These are phyloP conservation scores for Nephrotoma appendiculata DNA, from an alignment of 2,888 invertebrate genomes.

Conservation along the genomic window DNA sequence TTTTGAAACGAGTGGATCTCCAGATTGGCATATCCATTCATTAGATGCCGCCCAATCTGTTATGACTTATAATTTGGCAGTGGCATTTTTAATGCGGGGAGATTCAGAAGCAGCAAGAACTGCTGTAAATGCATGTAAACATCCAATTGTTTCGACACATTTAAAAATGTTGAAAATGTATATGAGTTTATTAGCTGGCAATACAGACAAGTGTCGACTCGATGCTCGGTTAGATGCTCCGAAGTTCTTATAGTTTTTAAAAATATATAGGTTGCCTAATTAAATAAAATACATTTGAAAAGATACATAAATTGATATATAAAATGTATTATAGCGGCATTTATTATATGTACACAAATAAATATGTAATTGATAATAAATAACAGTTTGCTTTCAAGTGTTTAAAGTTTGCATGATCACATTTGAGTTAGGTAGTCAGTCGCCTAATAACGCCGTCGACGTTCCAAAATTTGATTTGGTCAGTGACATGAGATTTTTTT, in stretches of 20 bases:
- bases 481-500: too few species aligned
- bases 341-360: too few species aligned
- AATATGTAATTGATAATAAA: too few species aligned
- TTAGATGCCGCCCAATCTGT: slow-evolving; percentile 51
- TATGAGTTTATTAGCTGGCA: slow-evolving; percentile 40
- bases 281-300: too few species aligned
- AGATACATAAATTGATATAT: too few species aligned
- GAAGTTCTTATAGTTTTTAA: slow-evolving; percentile 1
- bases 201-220: slow-evolving; percentile 36
- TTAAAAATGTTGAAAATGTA: slow-evolving; percentile 36
- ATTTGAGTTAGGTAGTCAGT: too few species aligned
- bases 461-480: too few species aligned
- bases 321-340: too few species aligned
- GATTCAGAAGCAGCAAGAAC: slow-evolving; percentile 45
- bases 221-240: slow-evolving; percentile 27
- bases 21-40: slow-evolving; percentile 39
- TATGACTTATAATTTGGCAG: slow-evolving; percentile 63
- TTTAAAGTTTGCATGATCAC: too few species aligned
- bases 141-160: slow-evolving; percentile 25
- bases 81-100: slow-evolving; percentile 57
- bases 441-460: too few species aligned
- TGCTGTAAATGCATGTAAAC: slow-evolving; percentile 22
- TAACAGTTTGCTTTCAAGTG: too few species aligned
- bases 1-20: slow-evolving; percentile 31
- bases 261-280: too few species aligned